Percentiles rank a stretch among this genome's conserved stretches.
These are phyloP conservation scores for Pseudomyrmex flavicornis DNA, from an alignment of 1,140 invertebrate genomes.

Conservation along the genomic window DNA sequence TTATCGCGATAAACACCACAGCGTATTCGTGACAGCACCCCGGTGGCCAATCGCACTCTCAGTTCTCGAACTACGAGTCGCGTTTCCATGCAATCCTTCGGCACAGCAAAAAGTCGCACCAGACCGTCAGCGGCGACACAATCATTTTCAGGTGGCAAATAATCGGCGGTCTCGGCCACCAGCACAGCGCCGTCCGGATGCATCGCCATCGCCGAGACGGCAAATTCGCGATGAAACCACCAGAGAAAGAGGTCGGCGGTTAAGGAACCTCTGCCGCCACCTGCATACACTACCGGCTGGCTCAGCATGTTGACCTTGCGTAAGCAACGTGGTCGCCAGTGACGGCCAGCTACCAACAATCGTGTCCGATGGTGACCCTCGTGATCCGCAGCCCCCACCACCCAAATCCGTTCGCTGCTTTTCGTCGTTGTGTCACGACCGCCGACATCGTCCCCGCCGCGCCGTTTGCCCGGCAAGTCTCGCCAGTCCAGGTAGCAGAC, in stretches of 20 bases:
- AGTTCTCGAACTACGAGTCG: slow-evolving; percentile 82
- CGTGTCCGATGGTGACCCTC: slow-evolving; percentile 85
- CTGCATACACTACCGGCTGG: slow-evolving; percentile 86
- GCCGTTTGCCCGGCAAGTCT: slow-evolving; percentile 82
- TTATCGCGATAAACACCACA: slow-evolving; percentile 55
- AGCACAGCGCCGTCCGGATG: slow-evolving; percentile 83
- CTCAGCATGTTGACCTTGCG: slow-evolving; percentile 86
- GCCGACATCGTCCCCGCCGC: slow-evolving; percentile 10
- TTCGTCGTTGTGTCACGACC: slow-evolving; percentile 71
- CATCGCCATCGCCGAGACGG: slow-evolving; percentile 84
- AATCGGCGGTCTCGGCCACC: slow-evolving; percentile 82
- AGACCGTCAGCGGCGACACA: slow-evolving; percentile 82
- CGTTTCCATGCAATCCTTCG: slow-evolving; percentile 77
- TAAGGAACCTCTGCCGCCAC: slow-evolving; percentile 84
- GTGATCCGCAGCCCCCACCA: slow-evolving; percentile 85
- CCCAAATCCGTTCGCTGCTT: slow-evolving; percentile 78
- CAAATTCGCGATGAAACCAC: slow-evolving; percentile 86
- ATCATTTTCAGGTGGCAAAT: slow-evolving; percentile 79
- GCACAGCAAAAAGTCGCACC: slow-evolving; percentile 80
- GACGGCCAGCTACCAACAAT: slow-evolving; percentile 84
- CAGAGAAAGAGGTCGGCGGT: slow-evolving; percentile 85
- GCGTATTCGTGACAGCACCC: slow-evolving; percentile 78
- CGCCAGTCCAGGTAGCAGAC: slow-evolving; percentile 84
- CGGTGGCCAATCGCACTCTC: slow-evolving; percentile 80
- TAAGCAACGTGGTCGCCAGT: slow-evolving; percentile 85